Evolutionary conservation across 2,113 vertebrate species (phyloP).

Genomic region (Panthera tigris): DNA sequence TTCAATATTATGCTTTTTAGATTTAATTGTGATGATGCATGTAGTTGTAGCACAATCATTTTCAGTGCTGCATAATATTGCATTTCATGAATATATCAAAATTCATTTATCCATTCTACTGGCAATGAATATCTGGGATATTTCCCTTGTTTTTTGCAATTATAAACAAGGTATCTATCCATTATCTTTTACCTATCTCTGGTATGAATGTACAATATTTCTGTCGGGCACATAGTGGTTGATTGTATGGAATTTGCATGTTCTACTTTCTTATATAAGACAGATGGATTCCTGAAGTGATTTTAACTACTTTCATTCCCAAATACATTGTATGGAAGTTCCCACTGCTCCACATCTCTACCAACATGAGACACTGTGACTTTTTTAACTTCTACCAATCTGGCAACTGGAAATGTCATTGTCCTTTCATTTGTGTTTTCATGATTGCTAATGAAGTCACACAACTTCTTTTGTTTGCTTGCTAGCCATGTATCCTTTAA

Average conservation of each 20-base stretch:
- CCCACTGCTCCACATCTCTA: background rate
- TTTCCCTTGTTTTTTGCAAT: background rate
- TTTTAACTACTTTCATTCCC: background rate
- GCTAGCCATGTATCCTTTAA: background rate
- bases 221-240: background rate
- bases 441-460: background rate
- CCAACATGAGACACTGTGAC: background rate
- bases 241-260: background rate
- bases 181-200: background rate
- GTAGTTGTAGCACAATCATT: background rate
- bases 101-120: background rate
- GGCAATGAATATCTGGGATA: background rate
- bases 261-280: background rate
- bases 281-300: background rate
- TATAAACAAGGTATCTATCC: background rate
- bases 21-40: background rate
- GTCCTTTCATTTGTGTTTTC: background rate
- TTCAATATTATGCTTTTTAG: background rate
- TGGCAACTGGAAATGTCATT: background rate
- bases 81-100: conserved; percentile 31
- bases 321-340: background rate
- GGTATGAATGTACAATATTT: background rate
- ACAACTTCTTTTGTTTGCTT: background rate
- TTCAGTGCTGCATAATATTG: background rate
- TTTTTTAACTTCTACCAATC: background rate